Evolutionary conservation across 2,797 vertebrate genomes (phyloP).

Genomic region (Enteromius thamalakanensis): DNA sequence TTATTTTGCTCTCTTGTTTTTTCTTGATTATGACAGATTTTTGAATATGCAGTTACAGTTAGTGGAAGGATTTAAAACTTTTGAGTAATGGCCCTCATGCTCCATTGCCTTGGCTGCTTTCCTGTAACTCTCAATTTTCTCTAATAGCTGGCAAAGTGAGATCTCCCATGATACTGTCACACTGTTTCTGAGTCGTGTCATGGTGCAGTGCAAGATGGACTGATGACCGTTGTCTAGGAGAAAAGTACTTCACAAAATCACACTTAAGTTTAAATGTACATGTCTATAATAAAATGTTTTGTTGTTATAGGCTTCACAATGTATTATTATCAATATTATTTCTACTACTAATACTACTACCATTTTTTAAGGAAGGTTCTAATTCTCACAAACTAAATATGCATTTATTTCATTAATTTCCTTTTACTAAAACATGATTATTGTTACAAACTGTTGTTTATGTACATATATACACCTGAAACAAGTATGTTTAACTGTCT

Average conservation of each 20-base stretch:
- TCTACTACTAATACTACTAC: no score
- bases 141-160: slow-evolving; percentile 49
- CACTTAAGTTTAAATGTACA: not conserved
- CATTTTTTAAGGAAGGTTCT: no score
- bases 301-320: not conserved
- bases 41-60: slow-evolving; percentile 27
- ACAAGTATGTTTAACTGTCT: not conserved
- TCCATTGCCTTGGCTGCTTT: slow-evolving; percentile 37
- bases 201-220: not conserved
- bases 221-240: not conserved
- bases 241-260: not conserved
- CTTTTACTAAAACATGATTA: not conserved
- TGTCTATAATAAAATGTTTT: not conserved
- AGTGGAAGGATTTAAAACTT: slow-evolving; percentile 51
- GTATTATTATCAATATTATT: no score
- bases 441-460: not conserved
- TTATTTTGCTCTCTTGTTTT: slow-evolving; percentile 45
- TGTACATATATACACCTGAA: not conserved
- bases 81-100: slow-evolving; percentile 35
- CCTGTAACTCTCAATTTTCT: slow-evolving; percentile 37
- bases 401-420: no score
- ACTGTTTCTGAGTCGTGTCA: not conserved
- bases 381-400: no score
- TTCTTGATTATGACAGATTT: slow-evolving; percentile 51
- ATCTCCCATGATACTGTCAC: slow-evolving; percentile 45